These are phyloP conservation scores for Syngnathus acus DNA, from an alignment of 2,797 vertebrate genomes.

Conservation along the genomic window DNA sequence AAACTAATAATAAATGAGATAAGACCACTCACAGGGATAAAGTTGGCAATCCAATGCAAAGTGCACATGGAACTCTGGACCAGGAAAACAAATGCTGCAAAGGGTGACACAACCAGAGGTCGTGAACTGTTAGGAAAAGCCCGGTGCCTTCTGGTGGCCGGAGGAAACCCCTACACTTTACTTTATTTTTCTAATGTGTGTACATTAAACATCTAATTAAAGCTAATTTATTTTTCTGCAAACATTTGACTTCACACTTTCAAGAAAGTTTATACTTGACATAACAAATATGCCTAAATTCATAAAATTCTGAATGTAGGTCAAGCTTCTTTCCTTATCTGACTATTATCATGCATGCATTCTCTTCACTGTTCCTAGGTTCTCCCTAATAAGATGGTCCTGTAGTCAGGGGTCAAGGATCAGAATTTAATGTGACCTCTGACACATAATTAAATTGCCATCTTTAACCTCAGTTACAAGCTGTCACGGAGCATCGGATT, in stretches of 20 bases:
- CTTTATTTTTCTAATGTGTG: background rate
- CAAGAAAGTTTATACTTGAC: background rate
- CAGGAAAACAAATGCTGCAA: no score
- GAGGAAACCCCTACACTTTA: no score
- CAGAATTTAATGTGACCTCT: slow-evolving; percentile 67
- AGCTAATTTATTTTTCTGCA: background rate
- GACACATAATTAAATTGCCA: slow-evolving; percentile 74
- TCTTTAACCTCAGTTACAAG: slow-evolving; percentile 73
- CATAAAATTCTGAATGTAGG: background rate
- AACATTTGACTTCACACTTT: background rate
- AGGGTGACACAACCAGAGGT: no score
- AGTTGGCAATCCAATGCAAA: no score
- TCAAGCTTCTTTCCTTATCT: background rate
- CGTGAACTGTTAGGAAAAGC: no score
- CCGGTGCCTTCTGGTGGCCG: no score
- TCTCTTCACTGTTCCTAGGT: background rate
- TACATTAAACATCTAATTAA: slow-evolving; percentile 1
- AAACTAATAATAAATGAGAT: no score
- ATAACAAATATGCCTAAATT: background rate
- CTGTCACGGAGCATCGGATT: slow-evolving; percentile 65
- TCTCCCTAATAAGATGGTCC: background rate
- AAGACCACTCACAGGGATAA: no score
- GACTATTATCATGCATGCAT: background rate
- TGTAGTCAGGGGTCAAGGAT: slow-evolving; percentile 28
- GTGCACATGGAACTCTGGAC: no score